These are phyloP conservation scores for Lasioglossum malachurum DNA, from an alignment of 2,888 invertebrate genomes.

Conservation along the genomic window DNA sequence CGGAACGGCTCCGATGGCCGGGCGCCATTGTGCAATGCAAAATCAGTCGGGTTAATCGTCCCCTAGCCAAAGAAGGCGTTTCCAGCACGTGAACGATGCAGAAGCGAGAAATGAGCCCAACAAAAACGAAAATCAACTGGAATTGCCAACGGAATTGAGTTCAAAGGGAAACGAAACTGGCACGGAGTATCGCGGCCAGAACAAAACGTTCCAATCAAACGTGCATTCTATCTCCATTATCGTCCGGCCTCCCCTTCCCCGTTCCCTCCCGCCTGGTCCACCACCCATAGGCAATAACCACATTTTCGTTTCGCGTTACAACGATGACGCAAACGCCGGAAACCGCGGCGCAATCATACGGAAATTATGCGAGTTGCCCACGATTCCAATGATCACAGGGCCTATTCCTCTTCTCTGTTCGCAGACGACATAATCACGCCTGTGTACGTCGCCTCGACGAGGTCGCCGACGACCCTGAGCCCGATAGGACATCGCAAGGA, in stretches of 20 bases:
- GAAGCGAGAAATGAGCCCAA: not conserved
- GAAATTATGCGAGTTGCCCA: conserved; percentile 40
- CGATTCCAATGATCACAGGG: conserved; percentile 45
- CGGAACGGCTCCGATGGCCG: not conserved
- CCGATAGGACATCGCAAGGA: conserved; percentile 76
- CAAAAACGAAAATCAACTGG: conserved; percentile 27
- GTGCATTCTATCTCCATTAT: conserved; percentile 51
- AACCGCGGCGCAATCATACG: conserved; percentile 46
- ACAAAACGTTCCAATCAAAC: conserved; percentile 53
- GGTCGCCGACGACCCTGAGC: conserved; percentile 86
- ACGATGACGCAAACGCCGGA: conserved; percentile 47
- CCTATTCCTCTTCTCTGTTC: conserved; percentile 22
- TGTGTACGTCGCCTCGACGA: conserved; percentile 93
- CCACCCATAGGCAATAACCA: not conserved
- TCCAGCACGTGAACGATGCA: not conserved
- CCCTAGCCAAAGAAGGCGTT: not conserved
- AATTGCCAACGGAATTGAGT: conserved; percentile 26
- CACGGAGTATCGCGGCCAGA: conserved; percentile 7
- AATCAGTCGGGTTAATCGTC: not conserved
- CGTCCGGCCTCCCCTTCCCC: not conserved
- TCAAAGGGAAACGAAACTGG: conserved; percentile 33
- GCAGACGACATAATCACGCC: conserved; percentile 96
- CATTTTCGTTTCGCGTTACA: conserved; percentile 46
- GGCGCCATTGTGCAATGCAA: not conserved
- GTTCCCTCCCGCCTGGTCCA: not conserved